Conservation (phyloP, 35 echinoderm and acorn worm genomes). For the Heliocidaris tuberculata region DNA sequence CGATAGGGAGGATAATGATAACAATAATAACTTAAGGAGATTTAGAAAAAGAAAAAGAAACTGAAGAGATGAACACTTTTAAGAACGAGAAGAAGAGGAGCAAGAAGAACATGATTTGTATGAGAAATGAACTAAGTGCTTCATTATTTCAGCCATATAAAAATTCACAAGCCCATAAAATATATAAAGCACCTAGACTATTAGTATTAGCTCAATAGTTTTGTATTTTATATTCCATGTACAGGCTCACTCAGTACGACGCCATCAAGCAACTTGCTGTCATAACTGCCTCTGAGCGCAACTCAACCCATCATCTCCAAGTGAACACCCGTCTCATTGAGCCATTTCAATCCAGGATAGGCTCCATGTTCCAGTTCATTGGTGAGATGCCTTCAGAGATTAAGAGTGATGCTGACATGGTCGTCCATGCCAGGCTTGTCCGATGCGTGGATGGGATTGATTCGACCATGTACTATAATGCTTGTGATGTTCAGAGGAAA, state of each 20-base stretch:
- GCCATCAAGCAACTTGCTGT: constrained; percentile 30
- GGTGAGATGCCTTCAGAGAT: constrained; percentile 51
- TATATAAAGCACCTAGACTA: too few species aligned
- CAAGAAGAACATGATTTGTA: too few species aligned
- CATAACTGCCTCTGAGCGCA: not conserved
- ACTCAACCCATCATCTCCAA: constrained; percentile 15
- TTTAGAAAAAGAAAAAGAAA: too few species aligned
- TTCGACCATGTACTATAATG: constrained; percentile 62
- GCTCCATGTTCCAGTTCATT: constrained; percentile 62
- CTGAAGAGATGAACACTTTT: too few species aligned
- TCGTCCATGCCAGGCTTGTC: constrained; percentile 51
- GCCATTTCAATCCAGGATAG: constrained; percentile 47
- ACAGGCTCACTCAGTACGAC: constrained; percentile 40
- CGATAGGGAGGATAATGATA: too few species aligned
- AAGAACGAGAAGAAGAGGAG: too few species aligned
- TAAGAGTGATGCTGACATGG: not conserved
- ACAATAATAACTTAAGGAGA: too few species aligned
- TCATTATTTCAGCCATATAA: too few species aligned
- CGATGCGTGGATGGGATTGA: constrained; percentile 60
- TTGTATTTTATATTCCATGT: not conserved
- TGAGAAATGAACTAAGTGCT: too few species aligned
- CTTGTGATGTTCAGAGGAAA: constrained; percentile 53
- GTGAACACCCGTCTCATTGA: constrained; percentile 55
- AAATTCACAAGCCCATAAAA: too few species aligned
- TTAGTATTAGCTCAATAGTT: too few species aligned